phyloP scores from a whole-genome alignment of 2,888 invertebrate genomes.

The Drosophila gaucha region DNA sequence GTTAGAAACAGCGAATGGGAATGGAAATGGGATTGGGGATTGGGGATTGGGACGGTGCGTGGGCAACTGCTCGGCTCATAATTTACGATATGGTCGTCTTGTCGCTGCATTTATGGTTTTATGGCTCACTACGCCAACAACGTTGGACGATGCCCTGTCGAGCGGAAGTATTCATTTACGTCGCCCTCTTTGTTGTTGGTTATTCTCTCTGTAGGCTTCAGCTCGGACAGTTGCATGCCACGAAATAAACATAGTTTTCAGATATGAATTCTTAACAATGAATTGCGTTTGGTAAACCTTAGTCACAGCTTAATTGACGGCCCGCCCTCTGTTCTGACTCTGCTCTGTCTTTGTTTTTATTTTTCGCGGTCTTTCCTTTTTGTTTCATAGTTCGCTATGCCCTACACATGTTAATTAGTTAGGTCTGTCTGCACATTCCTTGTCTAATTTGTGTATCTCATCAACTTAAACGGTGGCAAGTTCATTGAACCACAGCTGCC shows the following conservation, averaged over 20 bases:
- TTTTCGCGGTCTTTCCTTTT: slow-evolving; percentile 25
- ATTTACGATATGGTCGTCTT: slow-evolving; percentile 72
- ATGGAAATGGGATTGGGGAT: slow-evolving; percentile 6
- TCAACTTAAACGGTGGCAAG: slow-evolving; percentile 55
- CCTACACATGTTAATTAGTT: slow-evolving; percentile 67
- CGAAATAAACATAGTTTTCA: slow-evolving; percentile 46
- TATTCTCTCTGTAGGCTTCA: slow-evolving; percentile 7
- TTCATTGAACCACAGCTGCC: slow-evolving; percentile 55
- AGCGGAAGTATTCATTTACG: slow-evolving; percentile 74
- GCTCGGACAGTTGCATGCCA: slow-evolving; percentile 35
- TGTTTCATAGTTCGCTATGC: slow-evolving; percentile 12
- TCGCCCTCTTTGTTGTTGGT: slow-evolving; percentile 45
- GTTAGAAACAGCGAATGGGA: no score
- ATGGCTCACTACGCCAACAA: slow-evolving; percentile 69
- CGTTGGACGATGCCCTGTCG: slow-evolving; percentile 25
- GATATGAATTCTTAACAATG: slow-evolving; percentile 51
- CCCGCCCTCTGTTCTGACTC: slow-evolving; percentile 15
- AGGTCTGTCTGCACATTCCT: slow-evolving; percentile 57
- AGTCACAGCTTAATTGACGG: slow-evolving; percentile 33
- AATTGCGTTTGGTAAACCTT: slow-evolving; percentile 44
- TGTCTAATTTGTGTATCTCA: slow-evolving; percentile 71
- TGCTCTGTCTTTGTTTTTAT: neutral
- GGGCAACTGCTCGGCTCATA: slow-evolving; percentile 62
- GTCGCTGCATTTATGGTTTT: slow-evolving; percentile 77
- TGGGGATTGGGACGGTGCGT: slow-evolving; percentile 46